These are phyloP conservation scores for Dipus sagitta DNA, from an alignment of 2,797 vertebrate genomes.

Conservation along the genomic window DNA sequence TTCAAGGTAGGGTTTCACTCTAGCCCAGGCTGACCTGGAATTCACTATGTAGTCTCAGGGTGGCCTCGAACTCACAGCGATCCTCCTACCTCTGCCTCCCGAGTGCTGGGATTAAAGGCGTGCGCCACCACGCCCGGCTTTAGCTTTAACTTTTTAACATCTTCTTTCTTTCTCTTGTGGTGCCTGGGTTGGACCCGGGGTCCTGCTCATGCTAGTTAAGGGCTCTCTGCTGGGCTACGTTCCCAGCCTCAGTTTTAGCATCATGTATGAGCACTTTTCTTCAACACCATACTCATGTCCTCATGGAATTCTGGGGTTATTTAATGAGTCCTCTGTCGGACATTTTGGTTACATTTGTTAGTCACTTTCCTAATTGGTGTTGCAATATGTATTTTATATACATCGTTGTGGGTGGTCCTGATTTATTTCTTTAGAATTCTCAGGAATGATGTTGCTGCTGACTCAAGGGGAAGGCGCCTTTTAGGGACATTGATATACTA, in stretches of 20 bases:
- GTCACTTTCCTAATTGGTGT: not conserved
- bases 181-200: not conserved
- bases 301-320: not conserved
- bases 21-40: no score
- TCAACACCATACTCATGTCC: not conserved
- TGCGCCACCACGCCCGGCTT: no score
- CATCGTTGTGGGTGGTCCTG: not conserved
- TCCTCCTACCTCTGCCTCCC: no score
- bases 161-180: not conserved
- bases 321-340: not conserved
- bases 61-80: no score
- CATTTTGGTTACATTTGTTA: not conserved
- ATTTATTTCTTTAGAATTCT: conserved; percentile 16
- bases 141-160: conserved; percentile 7
- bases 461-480: not conserved
- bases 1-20: no score
- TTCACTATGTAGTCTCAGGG: no score
- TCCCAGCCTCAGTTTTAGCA: not conserved
- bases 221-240: not conserved
- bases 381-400: not conserved
- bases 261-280: not conserved
- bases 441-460: not conserved
- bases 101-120: no score
- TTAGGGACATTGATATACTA: not conserved
- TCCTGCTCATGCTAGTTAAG: not conserved